Base-by-base conservation (phyloP, 1,140 invertebrate species). In the Venustaconcha ellipsiformis region DNA sequence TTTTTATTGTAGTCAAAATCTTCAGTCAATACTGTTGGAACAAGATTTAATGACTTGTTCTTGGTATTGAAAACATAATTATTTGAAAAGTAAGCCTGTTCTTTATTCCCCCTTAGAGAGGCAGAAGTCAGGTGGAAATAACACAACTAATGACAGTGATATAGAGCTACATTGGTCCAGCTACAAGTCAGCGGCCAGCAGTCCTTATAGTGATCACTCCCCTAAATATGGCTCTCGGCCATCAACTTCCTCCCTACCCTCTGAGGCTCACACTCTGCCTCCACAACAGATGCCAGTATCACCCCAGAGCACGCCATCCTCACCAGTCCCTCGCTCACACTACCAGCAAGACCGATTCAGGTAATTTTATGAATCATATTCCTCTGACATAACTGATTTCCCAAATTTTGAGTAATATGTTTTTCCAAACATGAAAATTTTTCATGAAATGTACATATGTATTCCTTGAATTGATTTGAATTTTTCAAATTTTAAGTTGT, bases 161-260 rank as follows among this genome's bases (percentile, higher is more conserved):
- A 91, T 92, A 83, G 92, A 93, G 78, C 91, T 98, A 73, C 96
- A 96, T 88, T 98, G 97, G 97, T 96, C 86, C n/a, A 79, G 76
- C 58, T 79, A 82, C 66, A 76, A 81, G 58, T 82, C 85, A 20
- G 71, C 83, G 30, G 82, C 80, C 14, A 81, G 70, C 72, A 82
- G 80, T 67, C 80, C 83, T 55, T 82, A 78, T 71, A 80, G 77
- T 65, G 87, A 87, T 66, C 83, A 83, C 80, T 80, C 86, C 60
- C 30, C 78, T 17, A 63, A 78, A 14, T 64, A 63, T 56, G 72
- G 75, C 79, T 84, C 81, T 65, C 83, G 84, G 81, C 88, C 80
- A 77, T 89, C 80, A 78, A 87, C 86, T 17, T 87, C 88, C 13
- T 89, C 88, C 55, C 71, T 88, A 26, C 81, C 86, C 23, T 78